Conservation (phyloP, 2,888 invertebrate species). For the Pandemis corylana region DNA sequence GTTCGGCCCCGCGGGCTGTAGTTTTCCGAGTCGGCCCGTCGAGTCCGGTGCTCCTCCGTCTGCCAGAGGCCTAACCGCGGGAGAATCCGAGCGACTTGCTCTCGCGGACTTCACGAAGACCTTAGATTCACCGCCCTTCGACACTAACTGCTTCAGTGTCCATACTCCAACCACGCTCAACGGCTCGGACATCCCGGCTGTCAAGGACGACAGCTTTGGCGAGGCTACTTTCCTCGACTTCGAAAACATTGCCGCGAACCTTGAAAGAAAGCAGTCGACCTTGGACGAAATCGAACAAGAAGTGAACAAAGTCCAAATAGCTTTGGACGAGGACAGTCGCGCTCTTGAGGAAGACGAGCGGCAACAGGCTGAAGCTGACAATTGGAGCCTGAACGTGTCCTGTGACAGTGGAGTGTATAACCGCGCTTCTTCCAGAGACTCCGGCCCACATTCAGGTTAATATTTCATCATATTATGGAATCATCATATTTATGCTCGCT, state of each 20-base stretch:
- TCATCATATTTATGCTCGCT: constrained; percentile 53
- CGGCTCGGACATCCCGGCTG: constrained; percentile 60
- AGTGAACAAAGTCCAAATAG: constrained; percentile 80
- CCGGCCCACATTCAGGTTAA: constrained; percentile 82
- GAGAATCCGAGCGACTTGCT: constrained; percentile 71
- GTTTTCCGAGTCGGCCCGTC: constrained; percentile 81
- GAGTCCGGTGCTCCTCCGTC: constrained; percentile 78
- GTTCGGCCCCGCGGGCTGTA: constrained; percentile 80
- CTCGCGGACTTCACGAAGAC: constrained; percentile 63
- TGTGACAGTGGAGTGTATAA: constrained; percentile 86
- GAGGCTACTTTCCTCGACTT: constrained; percentile 80
- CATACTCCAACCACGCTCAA: constrained; percentile 60
- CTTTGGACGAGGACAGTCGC: constrained; percentile 79
- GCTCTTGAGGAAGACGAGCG: constrained; percentile 79
- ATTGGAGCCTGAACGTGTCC: constrained; percentile 83
- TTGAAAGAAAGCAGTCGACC: constrained; percentile 71
- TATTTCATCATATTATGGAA: constrained; percentile 46
- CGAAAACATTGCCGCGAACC: constrained; percentile 67
- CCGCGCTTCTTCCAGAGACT: constrained; percentile 83
- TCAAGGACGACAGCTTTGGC: constrained; percentile 76
- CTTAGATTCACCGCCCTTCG: constrained; percentile 68
- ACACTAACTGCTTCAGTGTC: constrained; percentile 59
- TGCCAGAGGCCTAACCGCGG: constrained; percentile 61
- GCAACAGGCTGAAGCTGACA: constrained; percentile 77
- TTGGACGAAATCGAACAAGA: constrained; percentile 81